Evolutionary conservation across 2,113 vertebrate genomes (phyloP), one percentile per base, ranked within the genome.

Genomic region (Ivindomyrus marchei): DNA sequence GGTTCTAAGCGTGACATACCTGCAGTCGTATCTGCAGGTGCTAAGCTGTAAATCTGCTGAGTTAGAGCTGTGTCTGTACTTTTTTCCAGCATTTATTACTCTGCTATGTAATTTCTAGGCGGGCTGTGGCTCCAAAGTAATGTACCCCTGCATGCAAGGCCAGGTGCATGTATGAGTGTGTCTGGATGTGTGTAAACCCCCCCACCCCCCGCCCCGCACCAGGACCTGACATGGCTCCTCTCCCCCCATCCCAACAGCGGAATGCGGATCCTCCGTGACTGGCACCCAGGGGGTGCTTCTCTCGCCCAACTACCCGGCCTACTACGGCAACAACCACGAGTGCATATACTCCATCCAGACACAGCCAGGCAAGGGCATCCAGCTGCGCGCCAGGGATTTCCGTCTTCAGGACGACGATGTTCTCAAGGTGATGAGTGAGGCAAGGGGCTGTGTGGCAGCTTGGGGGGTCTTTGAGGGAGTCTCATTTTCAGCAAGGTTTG

Each of bases 271-370:
- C 3, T 98, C 98, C 2, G 97, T 99, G 90, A 99, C 97, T 1
- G 98, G 98, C 80, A 98, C 97, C 91, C 98, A 99, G 94, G 98
- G 98, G 0, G 97, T 98, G 58, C 95, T 99, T 91, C 96, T 99
- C 91, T 99, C 98, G 36, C 98, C 98, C 93, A 99, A 99, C 96
- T 99, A 98, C 91, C 98, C 98, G 3, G 95, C 97, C 93, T 98
- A 97, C 97, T 99, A 99, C 92, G 96, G 94, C 94, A 98, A 99
- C 97, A 96, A 97, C 95, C 98, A 99, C 0, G 98, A 99, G 93
- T 99, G 98, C 95, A 98, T 99, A 96, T 99, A 99, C 96, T 99
- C 97, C 94, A 98, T 99, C 96, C 97, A 98, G 95, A 99, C 97
- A 2, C 98, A 99, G 93, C 97, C 98, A 0, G 98, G 98, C 10